Conservation (phyloP, 2,888 invertebrate genomes). For the Drosophila colorata region DNA sequence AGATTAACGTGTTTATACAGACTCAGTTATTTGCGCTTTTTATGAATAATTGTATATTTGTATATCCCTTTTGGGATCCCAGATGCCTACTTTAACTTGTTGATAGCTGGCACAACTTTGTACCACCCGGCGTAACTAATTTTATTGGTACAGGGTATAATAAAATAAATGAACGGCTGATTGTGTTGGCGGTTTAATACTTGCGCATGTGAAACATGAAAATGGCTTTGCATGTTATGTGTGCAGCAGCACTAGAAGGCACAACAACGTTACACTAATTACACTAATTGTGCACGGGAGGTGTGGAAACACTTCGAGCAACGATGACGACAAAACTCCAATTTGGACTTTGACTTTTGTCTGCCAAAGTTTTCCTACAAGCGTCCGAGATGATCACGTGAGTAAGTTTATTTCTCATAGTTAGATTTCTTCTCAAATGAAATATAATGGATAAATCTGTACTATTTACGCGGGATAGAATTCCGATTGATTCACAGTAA, state of each 20-base stretch:
- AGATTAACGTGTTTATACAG: not conserved
- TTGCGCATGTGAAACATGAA: slow-evolving; percentile 60
- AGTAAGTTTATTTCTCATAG: not conserved
- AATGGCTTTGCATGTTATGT: slow-evolving; percentile 71
- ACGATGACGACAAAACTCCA: slow-evolving; percentile 75
- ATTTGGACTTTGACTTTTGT: slow-evolving; percentile 68
- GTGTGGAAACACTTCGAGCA: slow-evolving; percentile 71
- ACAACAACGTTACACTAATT: slow-evolving; percentile 63
- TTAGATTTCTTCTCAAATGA: too few species aligned
- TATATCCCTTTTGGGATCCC: not conserved
- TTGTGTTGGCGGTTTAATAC: slow-evolving; percentile 61
- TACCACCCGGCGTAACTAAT: not conserved
- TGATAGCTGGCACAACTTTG: not conserved
- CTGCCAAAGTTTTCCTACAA: slow-evolving; percentile 36
- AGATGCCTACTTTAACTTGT: not conserved
- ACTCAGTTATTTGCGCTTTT: not conserved
- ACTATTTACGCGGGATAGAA: too few species aligned
- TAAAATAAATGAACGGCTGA: slow-evolving; percentile 61
- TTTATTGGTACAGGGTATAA: slow-evolving; percentile 14
- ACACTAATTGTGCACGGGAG: slow-evolving; percentile 70
- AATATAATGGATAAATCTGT: too few species aligned
- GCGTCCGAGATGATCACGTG: slow-evolving; percentile 59
- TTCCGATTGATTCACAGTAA: too few species aligned
- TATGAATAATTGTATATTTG: not conserved
- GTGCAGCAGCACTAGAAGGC: slow-evolving; percentile 21